Conservation (phyloP, 1,140 invertebrate species). For the Heliconius himera region DNA sequence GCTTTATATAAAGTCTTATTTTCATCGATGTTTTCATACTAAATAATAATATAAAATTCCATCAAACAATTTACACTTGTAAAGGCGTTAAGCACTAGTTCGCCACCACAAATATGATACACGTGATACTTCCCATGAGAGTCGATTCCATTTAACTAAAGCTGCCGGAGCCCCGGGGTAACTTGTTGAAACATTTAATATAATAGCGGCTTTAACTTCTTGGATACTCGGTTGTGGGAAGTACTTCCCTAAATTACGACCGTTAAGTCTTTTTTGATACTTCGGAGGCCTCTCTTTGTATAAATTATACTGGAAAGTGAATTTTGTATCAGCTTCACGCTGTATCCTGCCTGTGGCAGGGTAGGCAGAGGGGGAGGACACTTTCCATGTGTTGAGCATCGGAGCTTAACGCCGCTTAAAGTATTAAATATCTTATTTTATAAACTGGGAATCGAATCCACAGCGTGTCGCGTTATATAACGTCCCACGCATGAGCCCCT, state of each 20-base stretch:
- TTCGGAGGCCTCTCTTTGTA: background rate
- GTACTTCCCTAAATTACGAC: constrained; percentile 18
- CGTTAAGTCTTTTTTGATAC: constrained; percentile 14
- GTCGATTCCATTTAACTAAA: constrained; percentile 36
- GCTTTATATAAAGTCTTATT: background rate
- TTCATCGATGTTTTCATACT: background rate
- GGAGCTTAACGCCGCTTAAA: too few species aligned
- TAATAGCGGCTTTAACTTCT: constrained; percentile 31
- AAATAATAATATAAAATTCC: background rate
- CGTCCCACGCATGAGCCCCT: too few species aligned
- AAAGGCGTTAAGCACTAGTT: constrained; percentile 15
- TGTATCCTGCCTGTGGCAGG: too few species aligned
- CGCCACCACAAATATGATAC: constrained; percentile 22
- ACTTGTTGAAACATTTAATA: constrained; percentile 37
- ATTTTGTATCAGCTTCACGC: background rate
- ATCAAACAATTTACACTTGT: constrained; percentile 6
- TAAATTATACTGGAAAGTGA: background rate
- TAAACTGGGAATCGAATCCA: too few species aligned
- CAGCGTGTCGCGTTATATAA: too few species aligned
- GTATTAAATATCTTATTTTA: too few species aligned
- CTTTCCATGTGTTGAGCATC: too few species aligned
- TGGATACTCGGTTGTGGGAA: constrained; percentile 11
- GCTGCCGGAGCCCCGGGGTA: constrained; percentile 17
- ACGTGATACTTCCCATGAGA: constrained; percentile 27
- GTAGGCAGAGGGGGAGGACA: too few species aligned